phyloP scores from a whole-genome alignment of 2,888 invertebrate genomes.

The Metalampra italica region DNA sequence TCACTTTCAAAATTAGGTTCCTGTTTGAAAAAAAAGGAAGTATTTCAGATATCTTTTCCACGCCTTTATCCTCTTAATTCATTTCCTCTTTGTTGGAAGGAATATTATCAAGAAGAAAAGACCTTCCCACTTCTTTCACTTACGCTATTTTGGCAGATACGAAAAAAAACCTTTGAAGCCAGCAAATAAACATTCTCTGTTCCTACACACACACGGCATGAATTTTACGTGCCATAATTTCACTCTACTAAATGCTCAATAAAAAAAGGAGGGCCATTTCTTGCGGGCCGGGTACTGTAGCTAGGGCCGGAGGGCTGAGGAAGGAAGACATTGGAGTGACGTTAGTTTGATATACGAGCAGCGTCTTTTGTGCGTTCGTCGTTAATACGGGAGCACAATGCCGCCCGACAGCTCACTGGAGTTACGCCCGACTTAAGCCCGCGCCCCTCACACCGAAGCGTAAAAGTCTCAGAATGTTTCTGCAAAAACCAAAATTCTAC shows the following conservation, averaged over 20 bases:
- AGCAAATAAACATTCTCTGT: slow-evolving; percentile 7
- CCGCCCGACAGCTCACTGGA: slow-evolving; percentile 52
- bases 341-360: slow-evolving; percentile 76
- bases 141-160: background rate
- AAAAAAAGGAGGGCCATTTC: slow-evolving; percentile 64
- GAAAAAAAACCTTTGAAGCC: background rate
- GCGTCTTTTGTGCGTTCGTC: slow-evolving; percentile 69
- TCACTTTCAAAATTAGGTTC: too few species aligned
- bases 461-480: background rate
- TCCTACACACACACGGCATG: slow-evolving; percentile 27
- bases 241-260: slow-evolving; percentile 63
- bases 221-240: slow-evolving; percentile 64
- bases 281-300: slow-evolving; percentile 49
- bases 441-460: slow-evolving; percentile 37
- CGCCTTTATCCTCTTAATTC: too few species aligned
- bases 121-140: too few species aligned
- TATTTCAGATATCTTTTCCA: too few species aligned
- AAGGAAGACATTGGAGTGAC: slow-evolving; percentile 76
- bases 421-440: slow-evolving; percentile 61
- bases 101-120: too few species aligned
- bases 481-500: too few species aligned
- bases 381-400: slow-evolving; percentile 72
- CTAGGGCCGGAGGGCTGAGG: slow-evolving; percentile 43
- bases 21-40: too few species aligned
- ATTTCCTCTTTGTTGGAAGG: too few species aligned